phyloP scores from a whole-genome alignment of 2,113 vertebrate genomes.

The Tamias sibiricus region DNA sequence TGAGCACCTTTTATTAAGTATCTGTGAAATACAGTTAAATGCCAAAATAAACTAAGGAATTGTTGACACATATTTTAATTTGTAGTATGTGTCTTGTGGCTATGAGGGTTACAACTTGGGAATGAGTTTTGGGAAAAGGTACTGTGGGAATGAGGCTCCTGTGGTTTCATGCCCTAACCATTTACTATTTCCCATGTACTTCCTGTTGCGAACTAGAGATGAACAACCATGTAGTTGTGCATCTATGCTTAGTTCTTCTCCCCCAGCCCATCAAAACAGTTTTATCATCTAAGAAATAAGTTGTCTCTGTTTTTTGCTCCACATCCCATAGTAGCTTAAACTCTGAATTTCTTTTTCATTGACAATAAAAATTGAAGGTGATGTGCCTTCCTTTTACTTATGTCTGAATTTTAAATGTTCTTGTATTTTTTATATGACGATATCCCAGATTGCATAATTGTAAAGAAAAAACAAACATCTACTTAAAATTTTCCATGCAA shows the following conservation, averaged over 20 bases:
- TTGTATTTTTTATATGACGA: conserved; percentile 28
- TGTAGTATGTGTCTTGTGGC: background rate
- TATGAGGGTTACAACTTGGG: background rate
- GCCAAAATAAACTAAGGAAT: conserved; percentile 34
- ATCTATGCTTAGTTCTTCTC: background rate
- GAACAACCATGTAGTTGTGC: background rate
- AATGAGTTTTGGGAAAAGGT: background rate
- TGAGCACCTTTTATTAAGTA: background rate
- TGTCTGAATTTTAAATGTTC: conserved; percentile 47
- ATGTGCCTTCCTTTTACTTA: conserved; percentile 49
- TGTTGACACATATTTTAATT: background rate
- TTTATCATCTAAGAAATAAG: background rate
- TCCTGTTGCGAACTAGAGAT: background rate
- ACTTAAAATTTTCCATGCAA: conserved; percentile 23
- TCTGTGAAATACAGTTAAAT: background rate
- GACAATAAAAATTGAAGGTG: background rate
- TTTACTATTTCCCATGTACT: background rate
- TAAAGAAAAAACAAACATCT: background rate
- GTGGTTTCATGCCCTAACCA: background rate
- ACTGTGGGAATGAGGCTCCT: conserved; percentile 24
- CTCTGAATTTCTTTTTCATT: conserved; percentile 7
- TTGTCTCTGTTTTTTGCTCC: background rate
- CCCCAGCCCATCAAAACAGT: background rate
- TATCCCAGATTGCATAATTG: background rate
- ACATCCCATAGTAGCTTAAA: background rate